Evolutionary conservation across 1,140 invertebrate genomes (phyloP).

Genomic region (Leucophenga varia): DNA sequence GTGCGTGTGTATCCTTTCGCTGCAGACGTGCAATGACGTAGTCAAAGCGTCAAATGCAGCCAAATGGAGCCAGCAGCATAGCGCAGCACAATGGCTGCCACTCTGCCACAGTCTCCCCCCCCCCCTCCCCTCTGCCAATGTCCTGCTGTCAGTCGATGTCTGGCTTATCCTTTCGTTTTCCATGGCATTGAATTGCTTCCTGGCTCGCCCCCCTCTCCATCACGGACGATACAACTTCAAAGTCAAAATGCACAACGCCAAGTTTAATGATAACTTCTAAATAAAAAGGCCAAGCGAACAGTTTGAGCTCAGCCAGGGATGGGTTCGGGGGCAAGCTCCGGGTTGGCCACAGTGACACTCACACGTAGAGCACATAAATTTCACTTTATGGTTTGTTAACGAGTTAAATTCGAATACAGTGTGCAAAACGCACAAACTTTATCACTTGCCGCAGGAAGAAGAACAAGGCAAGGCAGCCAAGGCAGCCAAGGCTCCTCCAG

Average conservation of each 20-base stretch:
- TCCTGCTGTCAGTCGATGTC: slow-evolving; percentile 22
- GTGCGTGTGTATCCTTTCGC: neutral
- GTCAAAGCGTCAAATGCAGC: slow-evolving; percentile 49
- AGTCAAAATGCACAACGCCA: slow-evolving; percentile 35
- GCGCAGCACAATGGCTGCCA: slow-evolving; percentile 23
- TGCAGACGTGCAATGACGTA: slow-evolving; percentile 43
- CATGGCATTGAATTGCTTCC: slow-evolving; percentile 28
- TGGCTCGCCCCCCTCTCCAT: neutral
- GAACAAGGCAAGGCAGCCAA: neutral
- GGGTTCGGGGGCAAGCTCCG: slow-evolving; percentile 8
- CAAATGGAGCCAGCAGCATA: no score
- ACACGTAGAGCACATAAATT: slow-evolving; percentile 49
- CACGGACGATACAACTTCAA: slow-evolving; percentile 36
- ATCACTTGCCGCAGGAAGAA: slow-evolving; percentile 34
- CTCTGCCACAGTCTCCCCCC: neutral
- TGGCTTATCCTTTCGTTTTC: slow-evolving; percentile 46
- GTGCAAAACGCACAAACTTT: slow-evolving; percentile 38
- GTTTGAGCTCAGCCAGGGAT: slow-evolving; percentile 28
- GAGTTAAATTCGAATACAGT: slow-evolving; percentile 51
- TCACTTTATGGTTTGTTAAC: slow-evolving; percentile 53
- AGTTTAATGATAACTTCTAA: slow-evolving; percentile 44
- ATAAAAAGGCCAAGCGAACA: slow-evolving; percentile 24
- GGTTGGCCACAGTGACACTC: slow-evolving; percentile 21
- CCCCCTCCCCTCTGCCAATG: neutral
- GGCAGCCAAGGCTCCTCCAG: neutral